These are phyloP conservation scores for Danionella cerebrum DNA, from an alignment of 2,113 vertebrate species.

Conservation along the genomic window DNA sequence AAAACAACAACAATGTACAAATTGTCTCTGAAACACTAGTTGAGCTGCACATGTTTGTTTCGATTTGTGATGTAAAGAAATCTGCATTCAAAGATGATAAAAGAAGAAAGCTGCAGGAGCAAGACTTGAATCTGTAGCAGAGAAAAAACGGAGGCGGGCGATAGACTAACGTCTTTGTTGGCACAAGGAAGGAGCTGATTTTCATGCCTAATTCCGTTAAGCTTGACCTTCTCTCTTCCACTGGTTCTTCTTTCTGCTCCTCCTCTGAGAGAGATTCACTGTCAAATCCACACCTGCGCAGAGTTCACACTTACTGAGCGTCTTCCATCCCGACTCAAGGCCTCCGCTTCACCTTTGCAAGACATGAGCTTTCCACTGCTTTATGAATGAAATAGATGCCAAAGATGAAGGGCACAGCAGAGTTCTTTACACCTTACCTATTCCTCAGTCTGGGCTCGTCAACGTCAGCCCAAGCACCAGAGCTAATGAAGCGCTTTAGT, in stretches of 20 bases:
- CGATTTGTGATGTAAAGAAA: neutral
- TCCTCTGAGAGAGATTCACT: slow-evolving; percentile 49
- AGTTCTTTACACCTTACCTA: slow-evolving; percentile 69
- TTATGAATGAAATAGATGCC: neutral
- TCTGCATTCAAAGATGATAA: neutral
- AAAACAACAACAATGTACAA: neutral
- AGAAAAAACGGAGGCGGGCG: neutral
- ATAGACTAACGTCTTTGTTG: slow-evolving; percentile 63
- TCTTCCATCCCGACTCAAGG: neutral
- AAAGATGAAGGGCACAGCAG: slow-evolving; percentile 14
- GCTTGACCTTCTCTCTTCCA: slow-evolving; percentile 67
- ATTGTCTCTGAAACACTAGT: slow-evolving; percentile 1
- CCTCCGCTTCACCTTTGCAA: neutral
- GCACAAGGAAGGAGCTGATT: slow-evolving; percentile 61
- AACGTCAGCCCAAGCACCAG: slow-evolving; percentile 76
- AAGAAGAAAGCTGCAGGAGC: neutral
- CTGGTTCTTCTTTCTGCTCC: slow-evolving; percentile 52
- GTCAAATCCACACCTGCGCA: slow-evolving; percentile 60
- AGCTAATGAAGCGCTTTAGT: slow-evolving; percentile 81
- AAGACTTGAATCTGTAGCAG: neutral
- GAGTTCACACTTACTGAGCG: slow-evolving; percentile 10
- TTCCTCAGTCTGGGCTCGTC: slow-evolving; percentile 65
- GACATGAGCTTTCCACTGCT: neutral
- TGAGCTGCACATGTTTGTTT: neutral
- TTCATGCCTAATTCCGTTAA: slow-evolving; percentile 71